Conservation (phyloP, 2,113 vertebrate species). For the Percina caprodes region DNA sequence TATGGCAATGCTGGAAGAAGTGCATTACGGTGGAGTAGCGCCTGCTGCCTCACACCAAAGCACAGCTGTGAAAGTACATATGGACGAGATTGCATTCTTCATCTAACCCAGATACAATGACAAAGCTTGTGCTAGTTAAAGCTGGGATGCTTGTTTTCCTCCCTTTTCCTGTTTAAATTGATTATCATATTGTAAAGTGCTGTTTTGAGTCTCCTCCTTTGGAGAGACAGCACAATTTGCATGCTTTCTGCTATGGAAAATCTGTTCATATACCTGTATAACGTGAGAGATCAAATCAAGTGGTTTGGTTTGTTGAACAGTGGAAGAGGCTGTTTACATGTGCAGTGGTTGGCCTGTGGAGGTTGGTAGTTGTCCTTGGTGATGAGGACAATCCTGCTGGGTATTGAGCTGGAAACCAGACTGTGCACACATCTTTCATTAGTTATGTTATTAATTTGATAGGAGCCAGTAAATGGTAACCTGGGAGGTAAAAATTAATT, state of each 20-base stretch:
- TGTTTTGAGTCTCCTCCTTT: neutral
- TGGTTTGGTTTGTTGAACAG: neutral
- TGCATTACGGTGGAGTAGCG: conserved; percentile 51
- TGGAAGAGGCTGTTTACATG: neutral
- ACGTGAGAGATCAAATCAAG: neutral
- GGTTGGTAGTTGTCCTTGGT: conserved; percentile 36
- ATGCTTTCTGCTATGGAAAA: neutral
- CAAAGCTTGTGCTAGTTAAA: conserved; percentile 41
- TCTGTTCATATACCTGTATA: no score
- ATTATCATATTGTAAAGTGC: neutral
- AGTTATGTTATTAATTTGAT: conserved; percentile 33
- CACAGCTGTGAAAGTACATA: conserved; percentile 58
- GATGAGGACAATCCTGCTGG: conserved; percentile 38
- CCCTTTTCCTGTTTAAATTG: no score
- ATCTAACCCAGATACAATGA: conserved; percentile 72
- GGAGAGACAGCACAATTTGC: neutral
- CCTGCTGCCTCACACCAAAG: conserved; percentile 37
- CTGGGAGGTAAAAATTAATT: neutral
- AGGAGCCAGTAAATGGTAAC: neutral
- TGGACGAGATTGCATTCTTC: conserved; percentile 46
- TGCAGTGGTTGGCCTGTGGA: conserved; percentile 22
- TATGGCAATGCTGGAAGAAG: conserved; percentile 43
- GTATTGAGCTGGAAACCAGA: conserved; percentile 11
- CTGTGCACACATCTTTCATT: conserved; percentile 9
- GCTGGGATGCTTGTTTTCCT: conserved; percentile 12